These are phyloP conservation scores for Rhipidura dahli DNA, from an alignment of 2,113 vertebrate genomes.

Conservation along the genomic window DNA sequence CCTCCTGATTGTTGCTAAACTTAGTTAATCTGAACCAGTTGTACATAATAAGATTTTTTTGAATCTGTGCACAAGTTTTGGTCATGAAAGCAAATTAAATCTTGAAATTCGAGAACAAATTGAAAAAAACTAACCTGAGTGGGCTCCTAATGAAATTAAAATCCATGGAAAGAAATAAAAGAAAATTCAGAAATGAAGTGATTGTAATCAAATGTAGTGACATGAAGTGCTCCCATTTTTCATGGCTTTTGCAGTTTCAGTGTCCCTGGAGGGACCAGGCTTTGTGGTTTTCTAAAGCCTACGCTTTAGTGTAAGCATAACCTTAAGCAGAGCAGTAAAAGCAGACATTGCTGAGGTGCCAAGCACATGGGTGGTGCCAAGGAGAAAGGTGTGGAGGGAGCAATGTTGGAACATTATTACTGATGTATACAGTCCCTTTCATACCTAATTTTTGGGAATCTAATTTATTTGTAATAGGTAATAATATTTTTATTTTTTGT, in stretches of 20 bases:
- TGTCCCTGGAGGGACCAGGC: not conserved
- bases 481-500: not conserved
- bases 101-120: not conserved
- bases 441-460: not conserved
- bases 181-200: not conserved
- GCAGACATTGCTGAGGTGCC: not conserved
- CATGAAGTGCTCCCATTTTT: not conserved
- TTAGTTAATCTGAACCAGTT: not conserved
- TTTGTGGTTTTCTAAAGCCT: not conserved
- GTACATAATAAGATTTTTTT: not conserved
- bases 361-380: not conserved
- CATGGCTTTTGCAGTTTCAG: not conserved
- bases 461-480: not conserved
- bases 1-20: not conserved
- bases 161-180: not conserved
- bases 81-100: no score
- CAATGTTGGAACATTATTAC: not conserved
- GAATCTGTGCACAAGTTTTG: not conserved
- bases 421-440: not conserved
- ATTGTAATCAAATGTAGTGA: not conserved
- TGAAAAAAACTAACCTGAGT: not conserved
- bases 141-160: not conserved
- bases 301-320: not conserved
- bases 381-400: not conserved
- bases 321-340: not conserved